Base-by-base conservation (phyloP, 2,113 vertebrate species). In the Aegotheles bennettii region DNA sequence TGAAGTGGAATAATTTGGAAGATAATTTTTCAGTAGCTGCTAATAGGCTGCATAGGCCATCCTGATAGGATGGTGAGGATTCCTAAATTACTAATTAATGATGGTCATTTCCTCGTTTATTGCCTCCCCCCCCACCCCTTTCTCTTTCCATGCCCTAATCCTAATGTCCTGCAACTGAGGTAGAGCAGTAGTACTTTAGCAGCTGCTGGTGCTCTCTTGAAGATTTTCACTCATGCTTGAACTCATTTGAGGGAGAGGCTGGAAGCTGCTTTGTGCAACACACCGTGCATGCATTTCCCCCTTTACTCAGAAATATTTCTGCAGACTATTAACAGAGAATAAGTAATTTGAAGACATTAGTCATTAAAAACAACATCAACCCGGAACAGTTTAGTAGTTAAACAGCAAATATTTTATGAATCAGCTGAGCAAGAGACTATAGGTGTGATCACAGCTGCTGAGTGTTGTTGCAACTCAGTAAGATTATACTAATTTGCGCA, bases 391-490 rank as follows among this genome's bases (percentile, higher is more conserved):
- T 93, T 56, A 76, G 74, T 57, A 61, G 75, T 89, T 94, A 67
- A 95, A 87, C 79, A 90, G 87, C 54, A 64, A 74, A 77, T 59
- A 31, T 90, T 86, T 84, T 73, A 36, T 73, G 84, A 90, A 85
- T 96, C 87, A 91, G 50, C 87, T 65, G 87, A 90, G 76, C 84
- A 81, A 77, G 61, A 84, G 89, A 71, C 53, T 70, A 33, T 80
- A 85, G 91, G 87, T 94, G 89, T 93, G 92, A 95, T 94, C 94
- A 77, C 88, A 96, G 90, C 87, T 96, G 78, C 94, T 84, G 60
- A 64, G 68, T 84, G 54, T 21, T 69, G 74, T 28, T 91, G 71
- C 50, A 73, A 2, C 40, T 96, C 84, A 48, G 47, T 54, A 76
- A 57, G 60, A 87, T 65, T 35, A 14, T 33, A 70, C 43, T 82